Conservation (phyloP, 2,797 vertebrate species). For the Pantherophis vulpinus region DNA sequence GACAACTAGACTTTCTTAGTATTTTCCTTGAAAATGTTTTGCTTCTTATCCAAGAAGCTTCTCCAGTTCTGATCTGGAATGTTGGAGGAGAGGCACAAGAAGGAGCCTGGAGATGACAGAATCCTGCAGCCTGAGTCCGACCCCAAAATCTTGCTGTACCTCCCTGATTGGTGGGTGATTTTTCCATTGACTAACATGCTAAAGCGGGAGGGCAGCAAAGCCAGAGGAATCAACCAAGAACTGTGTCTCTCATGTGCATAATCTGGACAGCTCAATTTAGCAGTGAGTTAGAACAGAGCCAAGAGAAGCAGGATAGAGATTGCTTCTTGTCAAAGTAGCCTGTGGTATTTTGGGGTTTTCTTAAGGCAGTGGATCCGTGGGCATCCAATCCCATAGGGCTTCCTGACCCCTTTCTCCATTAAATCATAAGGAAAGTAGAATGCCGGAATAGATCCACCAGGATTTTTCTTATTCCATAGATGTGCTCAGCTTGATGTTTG, state of each 20-base stretch:
- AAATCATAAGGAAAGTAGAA: neutral
- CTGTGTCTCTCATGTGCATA: neutral
- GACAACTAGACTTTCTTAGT: neutral
- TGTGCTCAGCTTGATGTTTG: neutral
- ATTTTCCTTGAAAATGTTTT: neutral
- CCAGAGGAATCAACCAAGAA: neutral
- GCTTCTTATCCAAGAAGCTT: neutral
- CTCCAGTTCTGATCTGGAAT: neutral
- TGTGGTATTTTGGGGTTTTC: neutral
- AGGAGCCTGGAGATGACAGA: neutral
- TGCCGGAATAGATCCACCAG: neutral
- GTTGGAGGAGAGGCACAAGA: neutral
- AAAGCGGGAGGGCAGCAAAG: neutral
- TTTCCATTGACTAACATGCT: neutral
- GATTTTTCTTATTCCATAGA: too few relatives aligned
- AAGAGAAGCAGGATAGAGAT: neutral
- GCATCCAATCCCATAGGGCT: neutral
- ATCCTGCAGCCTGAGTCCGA: neutral
- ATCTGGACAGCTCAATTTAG: neutral
- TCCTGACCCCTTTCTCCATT: neutral
- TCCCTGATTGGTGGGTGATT: neutral
- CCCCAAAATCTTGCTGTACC: neutral
- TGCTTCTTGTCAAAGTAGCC: neutral
- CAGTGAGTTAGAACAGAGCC: neutral
- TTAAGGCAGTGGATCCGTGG: neutral